Conservation (phyloP, 2,113 vertebrate species). For the Myotis davidii region DNA sequence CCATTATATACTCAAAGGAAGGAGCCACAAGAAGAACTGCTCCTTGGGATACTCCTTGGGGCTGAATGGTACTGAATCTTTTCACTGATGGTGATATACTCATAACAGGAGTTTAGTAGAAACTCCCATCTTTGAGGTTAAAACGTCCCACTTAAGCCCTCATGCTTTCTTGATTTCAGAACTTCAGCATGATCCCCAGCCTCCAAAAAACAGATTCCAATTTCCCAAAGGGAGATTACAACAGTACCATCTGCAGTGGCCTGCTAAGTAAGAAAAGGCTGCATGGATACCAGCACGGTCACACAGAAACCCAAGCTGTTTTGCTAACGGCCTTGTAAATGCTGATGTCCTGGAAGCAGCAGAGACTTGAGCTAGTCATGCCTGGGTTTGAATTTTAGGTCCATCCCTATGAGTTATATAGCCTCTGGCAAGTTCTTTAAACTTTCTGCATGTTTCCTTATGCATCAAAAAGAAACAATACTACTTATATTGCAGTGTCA, state of each 20-base stretch:
- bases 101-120: neutral
- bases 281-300: fast-evolving
- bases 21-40: too few relatives aligned
- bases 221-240: neutral
- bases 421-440: neutral
- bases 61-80: neutral
- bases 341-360: neutral
- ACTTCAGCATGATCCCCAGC: neutral
- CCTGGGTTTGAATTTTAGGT: neutral
- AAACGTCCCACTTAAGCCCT: neutral
- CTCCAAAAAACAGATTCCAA: neutral
- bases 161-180: neutral
- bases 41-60: neutral
- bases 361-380: neutral
- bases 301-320: neutral
- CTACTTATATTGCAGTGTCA: neutral
- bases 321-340: neutral
- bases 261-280: neutral
- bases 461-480: neutral
- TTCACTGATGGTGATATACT: neutral
- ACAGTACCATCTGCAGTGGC: neutral
- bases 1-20: neutral
- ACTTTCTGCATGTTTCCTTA: neutral
- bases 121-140: neutral
- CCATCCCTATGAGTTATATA: neutral